phyloP scores from a whole-genome alignment of 1,140 invertebrate species.

The Drosophila equinoxialis region DNA sequence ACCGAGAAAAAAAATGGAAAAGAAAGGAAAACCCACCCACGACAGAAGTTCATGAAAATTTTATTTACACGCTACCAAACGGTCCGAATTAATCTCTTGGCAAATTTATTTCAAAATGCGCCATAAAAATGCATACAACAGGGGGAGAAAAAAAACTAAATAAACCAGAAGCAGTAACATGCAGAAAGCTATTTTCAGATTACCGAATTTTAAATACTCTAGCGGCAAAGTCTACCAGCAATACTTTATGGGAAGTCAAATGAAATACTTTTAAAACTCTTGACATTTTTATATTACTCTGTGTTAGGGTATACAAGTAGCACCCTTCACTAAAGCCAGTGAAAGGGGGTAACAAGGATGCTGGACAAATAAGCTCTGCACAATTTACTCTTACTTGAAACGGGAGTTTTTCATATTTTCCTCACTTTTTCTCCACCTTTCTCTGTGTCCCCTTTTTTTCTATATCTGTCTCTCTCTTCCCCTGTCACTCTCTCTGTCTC shows the following conservation, averaged over 20 bases:
- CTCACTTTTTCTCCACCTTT: background rate
- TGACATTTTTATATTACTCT: background rate
- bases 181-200: background rate
- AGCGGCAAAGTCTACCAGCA: too few species aligned
- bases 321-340: conserved; percentile 12
- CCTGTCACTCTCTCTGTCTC: background rate
- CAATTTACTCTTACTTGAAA: conserved; percentile 61
- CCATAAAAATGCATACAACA: conserved; percentile 80
- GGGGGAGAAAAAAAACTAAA: conserved; percentile 20
- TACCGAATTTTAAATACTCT: background rate
- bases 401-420: conserved; percentile 39
- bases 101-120: conserved; percentile 82
- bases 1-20: background rate
- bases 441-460: background rate
- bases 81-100: conserved; percentile 79
- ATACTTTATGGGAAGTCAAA: too few species aligned
- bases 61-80: conserved; percentile 81
- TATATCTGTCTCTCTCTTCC: conserved; percentile 11
- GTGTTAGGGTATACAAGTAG: background rate
- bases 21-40: conserved; percentile 35
- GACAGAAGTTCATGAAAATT: conserved; percentile 78
- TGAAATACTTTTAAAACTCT: background rate
- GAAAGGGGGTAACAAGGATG: conserved; percentile 20
- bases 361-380: conserved; percentile 71
- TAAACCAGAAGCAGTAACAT: background rate